A percentile compares a stretch with the other conserved stretches of the same genome.
Conservation (phyloP, 2,888 invertebrate species). For the Ecdyonurus torrentis region DNA sequence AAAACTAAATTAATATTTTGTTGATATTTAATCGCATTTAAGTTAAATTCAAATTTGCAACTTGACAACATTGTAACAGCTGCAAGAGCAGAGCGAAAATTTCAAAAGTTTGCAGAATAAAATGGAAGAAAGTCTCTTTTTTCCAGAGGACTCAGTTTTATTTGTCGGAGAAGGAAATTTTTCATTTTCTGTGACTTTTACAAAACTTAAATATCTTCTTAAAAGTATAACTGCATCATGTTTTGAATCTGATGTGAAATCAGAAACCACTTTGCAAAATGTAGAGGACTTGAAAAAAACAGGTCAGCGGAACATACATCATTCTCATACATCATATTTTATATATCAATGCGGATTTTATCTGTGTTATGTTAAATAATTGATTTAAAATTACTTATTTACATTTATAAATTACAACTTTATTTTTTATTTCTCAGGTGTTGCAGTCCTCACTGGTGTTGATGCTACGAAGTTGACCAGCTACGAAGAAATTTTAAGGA, state of each 20-base stretch:
- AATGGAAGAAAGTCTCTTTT: background rate
- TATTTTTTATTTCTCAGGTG: no score
- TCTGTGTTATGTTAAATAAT: no score
- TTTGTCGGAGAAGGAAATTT: background rate
- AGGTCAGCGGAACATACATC: no score
- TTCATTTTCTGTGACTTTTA: background rate
- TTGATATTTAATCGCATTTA: background rate
- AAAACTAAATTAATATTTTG: background rate
- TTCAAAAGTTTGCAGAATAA: background rate
- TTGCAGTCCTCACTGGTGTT: conserved; percentile 27
- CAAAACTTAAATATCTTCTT: background rate
- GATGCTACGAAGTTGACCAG: conserved; percentile 31
- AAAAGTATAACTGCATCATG: background rate
- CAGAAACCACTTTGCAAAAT: background rate
- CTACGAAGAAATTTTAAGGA: conserved; percentile 17
- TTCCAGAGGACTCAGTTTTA: background rate
- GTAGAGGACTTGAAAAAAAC: background rate
- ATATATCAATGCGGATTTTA: no score
- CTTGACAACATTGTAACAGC: background rate
- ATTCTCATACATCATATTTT: no score
- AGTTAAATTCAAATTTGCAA: background rate
- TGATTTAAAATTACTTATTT: no score
- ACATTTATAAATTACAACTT: no score
- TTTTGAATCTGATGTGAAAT: background rate
- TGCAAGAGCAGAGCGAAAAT: background rate